Evolutionary conservation across 2,888 invertebrate species (phyloP).

Genomic region (Thysanoteuthis rhombus): DNA sequence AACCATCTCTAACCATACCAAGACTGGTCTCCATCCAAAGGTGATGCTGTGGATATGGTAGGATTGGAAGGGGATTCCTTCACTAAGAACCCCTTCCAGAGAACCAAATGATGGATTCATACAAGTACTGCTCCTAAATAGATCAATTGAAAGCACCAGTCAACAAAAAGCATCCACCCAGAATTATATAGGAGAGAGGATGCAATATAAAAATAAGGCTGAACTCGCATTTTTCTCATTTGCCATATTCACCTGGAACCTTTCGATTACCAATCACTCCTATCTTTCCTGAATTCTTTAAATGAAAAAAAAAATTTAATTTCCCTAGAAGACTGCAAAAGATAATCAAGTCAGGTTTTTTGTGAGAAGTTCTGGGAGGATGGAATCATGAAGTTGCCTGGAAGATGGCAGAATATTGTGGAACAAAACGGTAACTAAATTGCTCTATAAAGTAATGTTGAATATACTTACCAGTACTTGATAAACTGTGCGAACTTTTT

Average conservation of each 20-base stretch:
- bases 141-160: neutral
- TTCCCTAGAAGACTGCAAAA: neutral
- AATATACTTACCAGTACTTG: too few species aligned
- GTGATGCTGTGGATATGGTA: too few species aligned
- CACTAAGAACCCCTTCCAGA: too few species aligned
- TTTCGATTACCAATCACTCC: neutral
- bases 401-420: too few species aligned
- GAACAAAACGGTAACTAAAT: neutral
- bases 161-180: neutral
- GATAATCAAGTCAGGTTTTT: neutral
- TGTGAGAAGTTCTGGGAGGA: neutral
- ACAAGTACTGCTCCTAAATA: neutral
- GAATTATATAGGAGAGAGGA: neutral
- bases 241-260: neutral
- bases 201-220: neutral
- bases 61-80: too few species aligned
- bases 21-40: too few species aligned
- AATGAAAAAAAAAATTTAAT: neutral
- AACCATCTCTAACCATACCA: too few species aligned
- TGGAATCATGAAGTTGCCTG: too few species aligned
- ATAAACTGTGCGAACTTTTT: too few species aligned
- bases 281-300: neutral
- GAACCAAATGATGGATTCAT: neutral
- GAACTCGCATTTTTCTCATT: neutral
- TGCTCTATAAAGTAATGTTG: too few species aligned